phyloP scores from a whole-genome alignment of 2,888 invertebrate genomes.

The Lottia gigantea region DNA sequence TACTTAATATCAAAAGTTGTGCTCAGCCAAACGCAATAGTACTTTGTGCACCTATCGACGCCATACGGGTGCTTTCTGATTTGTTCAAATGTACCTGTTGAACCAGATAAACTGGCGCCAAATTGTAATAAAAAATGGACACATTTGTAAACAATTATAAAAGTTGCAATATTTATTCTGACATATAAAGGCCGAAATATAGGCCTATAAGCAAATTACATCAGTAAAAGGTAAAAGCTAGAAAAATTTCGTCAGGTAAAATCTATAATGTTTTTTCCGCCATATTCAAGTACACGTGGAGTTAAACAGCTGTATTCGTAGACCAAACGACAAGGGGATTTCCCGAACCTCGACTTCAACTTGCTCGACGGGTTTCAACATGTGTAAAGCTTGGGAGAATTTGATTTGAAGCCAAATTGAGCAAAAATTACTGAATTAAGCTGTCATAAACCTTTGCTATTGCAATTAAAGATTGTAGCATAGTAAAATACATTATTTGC shows the following conservation, averaged over 20 bases:
- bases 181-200: too few species aligned
- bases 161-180: too few species aligned
- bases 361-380: not conserved
- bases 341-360: constrained; percentile 1
- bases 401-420: not conserved
- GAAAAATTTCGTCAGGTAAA: not conserved
- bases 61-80: too few species aligned
- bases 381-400: not conserved
- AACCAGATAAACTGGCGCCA: too few species aligned
- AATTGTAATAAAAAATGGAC: too few species aligned
- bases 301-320: not conserved
- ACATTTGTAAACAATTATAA: too few species aligned
- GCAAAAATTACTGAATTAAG: not conserved
- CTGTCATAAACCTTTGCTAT: not conserved
- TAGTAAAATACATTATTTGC: not conserved
- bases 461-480: not conserved
- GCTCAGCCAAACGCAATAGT: too few species aligned
- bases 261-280: not conserved
- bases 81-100: too few species aligned
- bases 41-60: too few species aligned
- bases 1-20: too few species aligned
- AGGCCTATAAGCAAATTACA: too few species aligned
- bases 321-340: not conserved
- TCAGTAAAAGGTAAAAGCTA: too few species aligned
- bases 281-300: not conserved